Conservation (phyloP, 1,140 invertebrate species). For the Limonius californicus region DNA sequence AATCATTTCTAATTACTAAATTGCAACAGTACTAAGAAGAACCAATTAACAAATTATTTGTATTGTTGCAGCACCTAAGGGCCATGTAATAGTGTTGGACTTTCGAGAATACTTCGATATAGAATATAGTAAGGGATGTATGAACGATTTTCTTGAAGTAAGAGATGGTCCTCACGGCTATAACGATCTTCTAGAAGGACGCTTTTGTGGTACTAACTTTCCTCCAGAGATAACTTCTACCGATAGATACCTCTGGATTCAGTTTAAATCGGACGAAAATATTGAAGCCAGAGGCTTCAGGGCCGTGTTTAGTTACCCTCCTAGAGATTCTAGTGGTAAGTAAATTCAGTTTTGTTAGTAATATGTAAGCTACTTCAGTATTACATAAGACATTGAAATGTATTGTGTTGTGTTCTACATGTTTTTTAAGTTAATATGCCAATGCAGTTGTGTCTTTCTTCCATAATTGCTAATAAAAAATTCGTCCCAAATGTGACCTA, state of each 20-base stretch:
- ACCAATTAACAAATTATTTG: no score
- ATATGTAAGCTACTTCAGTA: no score
- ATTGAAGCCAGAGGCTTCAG: conserved; percentile 81
- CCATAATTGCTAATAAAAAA: no score
- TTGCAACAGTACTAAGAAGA: no score
- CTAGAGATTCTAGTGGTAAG: conserved; percentile 17
- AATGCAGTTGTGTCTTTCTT: no score
- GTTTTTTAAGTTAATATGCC: no score
- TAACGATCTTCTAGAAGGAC: conserved; percentile 59
- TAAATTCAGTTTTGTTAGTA: no score
- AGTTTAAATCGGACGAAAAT: conserved; percentile 80
- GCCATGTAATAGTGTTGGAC: conserved; percentile 72
- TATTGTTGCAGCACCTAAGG: conserved; percentile 65
- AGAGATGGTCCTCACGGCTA: conserved; percentile 83
- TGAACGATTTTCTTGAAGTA: conserved; percentile 80
- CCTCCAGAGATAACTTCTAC: conserved; percentile 74
- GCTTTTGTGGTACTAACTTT: conserved; percentile 72
- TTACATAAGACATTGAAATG: no score
- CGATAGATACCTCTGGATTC: conserved; percentile 75
- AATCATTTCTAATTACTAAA: no score
- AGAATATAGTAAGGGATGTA: conserved; percentile 69
- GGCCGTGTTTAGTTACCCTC: conserved; percentile 52
- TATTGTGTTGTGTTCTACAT: no score
- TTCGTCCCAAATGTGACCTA: no score
- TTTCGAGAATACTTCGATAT: conserved; percentile 79